Conservation (phyloP, 2,113 vertebrate genomes). For the Marmota flaviventris region DNA sequence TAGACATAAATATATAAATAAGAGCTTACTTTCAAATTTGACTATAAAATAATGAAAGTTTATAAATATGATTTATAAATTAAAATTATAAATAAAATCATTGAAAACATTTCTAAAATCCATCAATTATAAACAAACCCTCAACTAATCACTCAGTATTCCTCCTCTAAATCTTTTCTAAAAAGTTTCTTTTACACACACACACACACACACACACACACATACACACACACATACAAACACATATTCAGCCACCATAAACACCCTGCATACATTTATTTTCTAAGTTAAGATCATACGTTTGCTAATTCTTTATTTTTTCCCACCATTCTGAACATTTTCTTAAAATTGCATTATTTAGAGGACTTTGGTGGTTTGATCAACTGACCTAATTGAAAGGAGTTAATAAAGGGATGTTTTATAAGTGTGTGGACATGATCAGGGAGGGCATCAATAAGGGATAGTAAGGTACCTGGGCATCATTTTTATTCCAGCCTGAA, state of each 20-base stretch:
- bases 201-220: not conserved
- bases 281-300: not conserved
- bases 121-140: not conserved
- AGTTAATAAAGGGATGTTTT: not conserved
- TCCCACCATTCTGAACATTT: not conserved
- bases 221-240: not conserved
- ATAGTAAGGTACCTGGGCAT: not conserved
- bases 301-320: not conserved
- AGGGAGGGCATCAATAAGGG: not conserved
- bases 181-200: not conserved
- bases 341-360: conserved; percentile 19
- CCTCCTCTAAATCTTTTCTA: not conserved
- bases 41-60: not conserved
- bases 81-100: not conserved
- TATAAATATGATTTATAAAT: conserved; percentile 8
- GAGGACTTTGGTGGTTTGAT: not conserved
- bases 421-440: not conserved
- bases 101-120: not conserved
- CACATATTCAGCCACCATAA: too few relatives aligned
- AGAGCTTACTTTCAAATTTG: not conserved
- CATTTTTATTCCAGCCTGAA: not conserved
- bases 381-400: not conserved
- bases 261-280: not conserved
- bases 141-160: conserved; percentile 2
- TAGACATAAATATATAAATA: not conserved